These are phyloP conservation scores for Strigamia transsilvanica DNA, from an alignment of 2,888 invertebrate genomes.

Conservation along the genomic window DNA sequence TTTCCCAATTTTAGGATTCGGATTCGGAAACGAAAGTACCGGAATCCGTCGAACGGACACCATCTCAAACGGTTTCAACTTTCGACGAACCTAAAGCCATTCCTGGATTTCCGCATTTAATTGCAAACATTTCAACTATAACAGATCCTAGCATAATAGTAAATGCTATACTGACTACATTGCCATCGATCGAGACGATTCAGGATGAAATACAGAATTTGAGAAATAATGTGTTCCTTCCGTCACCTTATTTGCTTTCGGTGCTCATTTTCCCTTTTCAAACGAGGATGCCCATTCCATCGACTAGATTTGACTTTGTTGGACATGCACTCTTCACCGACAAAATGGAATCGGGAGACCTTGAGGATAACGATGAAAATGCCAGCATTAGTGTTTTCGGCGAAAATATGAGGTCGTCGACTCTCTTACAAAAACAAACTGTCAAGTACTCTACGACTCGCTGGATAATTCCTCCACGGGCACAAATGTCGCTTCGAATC, in stretches of 20 bases:
- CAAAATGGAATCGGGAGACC: background rate
- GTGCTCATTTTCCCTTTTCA: slow-evolving; percentile 11
- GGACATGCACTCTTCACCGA: background rate
- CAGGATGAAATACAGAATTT: background rate
- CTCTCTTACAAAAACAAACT: background rate
- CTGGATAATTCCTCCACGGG: slow-evolving; percentile 18
- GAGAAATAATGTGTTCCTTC: background rate
- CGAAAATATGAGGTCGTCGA: background rate
- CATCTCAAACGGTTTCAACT: background rate
- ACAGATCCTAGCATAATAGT: background rate
- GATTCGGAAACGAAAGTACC: background rate
- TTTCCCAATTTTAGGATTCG: background rate
- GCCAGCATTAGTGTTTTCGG: background rate
- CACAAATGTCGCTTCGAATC: background rate
- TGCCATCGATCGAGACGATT: background rate
- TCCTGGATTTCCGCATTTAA: background rate
- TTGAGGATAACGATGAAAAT: background rate
- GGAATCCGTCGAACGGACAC: background rate
- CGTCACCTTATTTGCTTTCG: slow-evolving; percentile 3
- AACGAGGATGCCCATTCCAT: background rate
- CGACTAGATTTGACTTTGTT: background rate
- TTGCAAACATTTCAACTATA: background rate
- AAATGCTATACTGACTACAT: background rate
- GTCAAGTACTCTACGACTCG: background rate
- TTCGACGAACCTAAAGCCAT: background rate